Evolutionary conservation across 2,797 vertebrate genomes (phyloP), one percentile per base, ranked within the genome.

Genomic region (Oreonectes daqikongensis): DNA sequence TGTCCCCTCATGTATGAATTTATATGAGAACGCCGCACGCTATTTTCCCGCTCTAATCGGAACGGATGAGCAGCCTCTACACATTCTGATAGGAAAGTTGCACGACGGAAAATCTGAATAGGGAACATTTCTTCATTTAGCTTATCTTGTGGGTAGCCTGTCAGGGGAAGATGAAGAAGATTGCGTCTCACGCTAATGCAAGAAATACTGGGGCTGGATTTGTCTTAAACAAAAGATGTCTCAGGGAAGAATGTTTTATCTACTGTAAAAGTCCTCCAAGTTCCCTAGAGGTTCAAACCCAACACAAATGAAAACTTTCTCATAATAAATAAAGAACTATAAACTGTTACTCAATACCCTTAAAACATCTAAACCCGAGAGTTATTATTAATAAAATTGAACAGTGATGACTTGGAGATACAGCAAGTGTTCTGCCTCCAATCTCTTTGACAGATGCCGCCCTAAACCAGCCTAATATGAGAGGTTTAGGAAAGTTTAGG

Each of bases 1-100:
- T 35, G 65, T 74, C 48, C 72, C 40, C 57, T 80, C 72, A 80
- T 50, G 66, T 46, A 53, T 77, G 55, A n/a, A 60, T 69, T 76
- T 69, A 68, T 76, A 50, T 77, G 57, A 63, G 55, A 38, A 69
- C 69, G 66, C 30, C 17, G 2, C 12, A 44, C 60, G 67, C 14
- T 70, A 61, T 78, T 64, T 55, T 42, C 40, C 35, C 7, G 53
- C 64, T 57, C 46, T 77, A 67, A 72, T 77, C 74, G 30, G n/a
- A 67, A 72, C 22, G 17, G 69, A 80, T 72, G 53, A 40, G 73
- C 18, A 52, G 55, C 17, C 22, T 55, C 69, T 20, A 70, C 30
- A 48, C 22, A n/a, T 42, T 70, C 42, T 46, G 53, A 69, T 26
- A 63, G 66, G 22, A 44, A 9, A 42, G 30, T 18, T 28, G 53